A percentile compares a stretch with the other conserved stretches of the same genome.
Evolutionary conservation across 2,113 vertebrate genomes (phyloP).

Genomic region (Aramus guarauna): DNA sequence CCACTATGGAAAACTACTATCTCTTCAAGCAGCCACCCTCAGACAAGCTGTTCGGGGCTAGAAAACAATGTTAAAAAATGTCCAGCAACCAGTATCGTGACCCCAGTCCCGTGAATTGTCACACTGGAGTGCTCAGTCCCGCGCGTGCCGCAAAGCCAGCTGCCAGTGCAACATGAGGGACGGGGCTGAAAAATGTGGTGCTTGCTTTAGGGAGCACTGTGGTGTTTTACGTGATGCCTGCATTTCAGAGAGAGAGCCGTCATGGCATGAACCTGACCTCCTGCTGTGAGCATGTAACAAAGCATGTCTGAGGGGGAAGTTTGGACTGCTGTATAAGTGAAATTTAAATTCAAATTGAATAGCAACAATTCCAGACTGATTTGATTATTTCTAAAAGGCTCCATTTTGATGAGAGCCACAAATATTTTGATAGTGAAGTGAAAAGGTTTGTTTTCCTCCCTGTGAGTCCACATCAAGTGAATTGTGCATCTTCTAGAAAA

Average conservation of each 20-base stretch:
- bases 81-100: rapidly evolving
- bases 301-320: neutral
- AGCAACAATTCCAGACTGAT: neutral
- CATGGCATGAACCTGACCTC: neutral
- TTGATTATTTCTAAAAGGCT: neutral
- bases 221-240: neutral
- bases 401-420: neutral
- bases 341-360: neutral
- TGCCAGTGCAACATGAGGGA: neutral
- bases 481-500: neutral
- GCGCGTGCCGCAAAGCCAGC: neutral
- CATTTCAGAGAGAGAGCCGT: neutral
- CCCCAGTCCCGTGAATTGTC: neutral
- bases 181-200: neutral
- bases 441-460: neutral
- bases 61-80: neutral
- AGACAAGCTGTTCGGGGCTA: neutral
- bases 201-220: neutral
- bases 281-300: neutral
- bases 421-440: neutral
- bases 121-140: rapidly evolving
- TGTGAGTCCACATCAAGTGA: neutral
- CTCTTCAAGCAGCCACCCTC: neutral
- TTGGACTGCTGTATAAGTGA: neutral
- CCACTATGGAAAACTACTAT: neutral